Conservation (phyloP, 1,140 invertebrate species). For the Chionoecetes opilio region DNA sequence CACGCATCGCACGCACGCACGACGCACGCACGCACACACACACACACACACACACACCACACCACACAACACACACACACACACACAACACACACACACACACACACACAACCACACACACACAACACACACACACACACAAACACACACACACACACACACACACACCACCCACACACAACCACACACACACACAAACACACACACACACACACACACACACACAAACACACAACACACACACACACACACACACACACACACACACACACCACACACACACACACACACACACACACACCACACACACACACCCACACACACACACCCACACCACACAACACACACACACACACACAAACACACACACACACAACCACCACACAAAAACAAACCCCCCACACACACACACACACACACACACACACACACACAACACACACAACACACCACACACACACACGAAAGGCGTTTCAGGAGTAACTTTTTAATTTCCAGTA, state of each 20-base stretch:
- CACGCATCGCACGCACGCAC: not conserved
- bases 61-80: too few species aligned
- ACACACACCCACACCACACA: too few species aligned
- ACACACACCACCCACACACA: not conserved
- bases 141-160: too few species aligned
- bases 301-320: not conserved
- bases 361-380: not conserved
- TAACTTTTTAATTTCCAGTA: slow-evolving; percentile 9
- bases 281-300: slow-evolving; percentile 25
- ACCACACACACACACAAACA: not conserved
- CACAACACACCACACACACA: too few species aligned
- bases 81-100: too few species aligned
- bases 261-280: slow-evolving; percentile 1
- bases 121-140: too few species aligned
- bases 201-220: slow-evolving; percentile 8
- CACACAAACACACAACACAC: not conserved
- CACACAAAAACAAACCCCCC: not conserved
- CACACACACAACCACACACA: too few species aligned
- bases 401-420: slow-evolving; percentile 16
- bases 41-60: slow-evolving; percentile 27
- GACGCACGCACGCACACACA: slow-evolving; percentile 12
- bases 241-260: slow-evolving; percentile 27
- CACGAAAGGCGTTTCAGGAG: not conserved
- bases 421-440: not conserved
- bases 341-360: not conserved